These are phyloP conservation scores for Cochlearius cochlearius DNA, from an alignment of 2,113 vertebrate species.

Conservation along the genomic window DNA sequence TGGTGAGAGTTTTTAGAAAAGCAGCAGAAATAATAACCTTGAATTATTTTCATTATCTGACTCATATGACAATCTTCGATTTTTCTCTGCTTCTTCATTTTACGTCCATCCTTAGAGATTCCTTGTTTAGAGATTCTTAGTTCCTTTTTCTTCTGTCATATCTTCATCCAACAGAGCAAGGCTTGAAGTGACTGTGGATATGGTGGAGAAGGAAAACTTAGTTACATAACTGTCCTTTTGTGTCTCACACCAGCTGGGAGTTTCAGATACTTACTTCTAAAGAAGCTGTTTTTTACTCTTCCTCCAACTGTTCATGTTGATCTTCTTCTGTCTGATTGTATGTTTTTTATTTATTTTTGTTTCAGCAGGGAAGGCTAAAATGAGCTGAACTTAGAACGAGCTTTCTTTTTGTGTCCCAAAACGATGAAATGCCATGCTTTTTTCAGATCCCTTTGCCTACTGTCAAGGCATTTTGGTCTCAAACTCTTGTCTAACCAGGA, in stretches of 20 bases:
- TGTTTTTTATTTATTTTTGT: background rate
- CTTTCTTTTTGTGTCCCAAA: background rate
- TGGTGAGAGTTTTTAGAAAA: background rate
- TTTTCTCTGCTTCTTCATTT: background rate
- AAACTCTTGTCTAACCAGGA: background rate
- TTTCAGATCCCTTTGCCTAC: background rate
- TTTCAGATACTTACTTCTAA: background rate
- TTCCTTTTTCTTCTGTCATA: background rate
- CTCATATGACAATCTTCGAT: background rate
- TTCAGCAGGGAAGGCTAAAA: background rate
- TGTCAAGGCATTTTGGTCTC: background rate
- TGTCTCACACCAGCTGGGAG: background rate
- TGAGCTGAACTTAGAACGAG: background rate
- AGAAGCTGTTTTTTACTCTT: background rate
- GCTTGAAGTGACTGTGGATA: background rate
- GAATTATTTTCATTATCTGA: slow-evolving; percentile 15
- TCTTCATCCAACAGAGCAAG: background rate
- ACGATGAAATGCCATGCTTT: background rate
- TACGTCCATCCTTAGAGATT: background rate
- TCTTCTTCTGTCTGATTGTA: background rate
- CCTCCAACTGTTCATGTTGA: background rate
- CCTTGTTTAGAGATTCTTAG: background rate
- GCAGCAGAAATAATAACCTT: background rate
- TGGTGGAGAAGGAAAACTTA: background rate
- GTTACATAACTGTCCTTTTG: background rate